Percentiles rank a stretch among this genome's conserved stretches.
Conservation (phyloP, 2,797 vertebrate species). For the Chromobotia macracanthus region DNA sequence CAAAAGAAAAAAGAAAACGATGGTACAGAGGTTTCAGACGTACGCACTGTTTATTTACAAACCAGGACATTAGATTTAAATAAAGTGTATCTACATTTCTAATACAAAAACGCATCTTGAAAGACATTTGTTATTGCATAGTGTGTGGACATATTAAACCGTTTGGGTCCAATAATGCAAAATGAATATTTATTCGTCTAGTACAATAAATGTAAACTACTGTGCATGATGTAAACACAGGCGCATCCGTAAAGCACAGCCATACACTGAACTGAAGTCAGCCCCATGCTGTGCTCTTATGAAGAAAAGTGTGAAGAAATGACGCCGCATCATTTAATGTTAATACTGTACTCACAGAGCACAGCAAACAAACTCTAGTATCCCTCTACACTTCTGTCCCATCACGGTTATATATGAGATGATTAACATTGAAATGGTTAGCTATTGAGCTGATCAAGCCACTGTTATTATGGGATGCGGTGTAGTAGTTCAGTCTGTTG, state of each 20-base stretch:
- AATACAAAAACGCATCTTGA: conserved; percentile 50
- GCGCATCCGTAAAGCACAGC: too few relatives aligned
- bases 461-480: conserved; percentile 69
- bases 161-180: neutral
- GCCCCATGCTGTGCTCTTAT: neutral
- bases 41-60: conserved; percentile 73
- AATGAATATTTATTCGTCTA: neutral
- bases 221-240: neutral
- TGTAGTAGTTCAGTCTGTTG: conserved; percentile 78
- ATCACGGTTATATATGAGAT: conserved; percentile 80
- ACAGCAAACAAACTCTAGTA: too few relatives aligned
- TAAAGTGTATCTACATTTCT: conserved; percentile 66
- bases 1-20: conserved; percentile 48
- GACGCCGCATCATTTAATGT: neutral
- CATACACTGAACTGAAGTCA: conserved; percentile 1
- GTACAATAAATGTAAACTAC: neutral
- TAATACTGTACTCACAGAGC: conserved; percentile 56
- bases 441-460: conserved; percentile 58
- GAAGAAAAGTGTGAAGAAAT: neutral
- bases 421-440: conserved; percentile 81
- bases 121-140: conserved; percentile 31
- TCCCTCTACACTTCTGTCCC: conserved; percentile 83
- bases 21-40: conserved; percentile 58
- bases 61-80: conserved; percentile 73
- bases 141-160: neutral